Conservation (phyloP, 2,797 vertebrate genomes). For the Aphelocoma californica region DNA sequence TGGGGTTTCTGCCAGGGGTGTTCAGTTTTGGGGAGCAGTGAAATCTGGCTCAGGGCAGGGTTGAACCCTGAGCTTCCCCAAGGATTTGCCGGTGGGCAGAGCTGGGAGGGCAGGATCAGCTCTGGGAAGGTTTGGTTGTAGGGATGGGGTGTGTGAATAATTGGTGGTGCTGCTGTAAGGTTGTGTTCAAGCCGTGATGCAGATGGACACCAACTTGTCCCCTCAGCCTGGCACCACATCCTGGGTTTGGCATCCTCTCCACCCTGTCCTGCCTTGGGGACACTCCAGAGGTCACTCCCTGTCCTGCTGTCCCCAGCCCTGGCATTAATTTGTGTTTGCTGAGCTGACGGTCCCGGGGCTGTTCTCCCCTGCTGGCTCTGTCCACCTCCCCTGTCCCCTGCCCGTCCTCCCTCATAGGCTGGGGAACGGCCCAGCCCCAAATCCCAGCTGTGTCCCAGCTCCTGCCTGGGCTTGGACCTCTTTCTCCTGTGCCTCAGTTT, state of each 20-base stretch:
- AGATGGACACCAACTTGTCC: not conserved
- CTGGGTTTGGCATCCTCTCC: not conserved
- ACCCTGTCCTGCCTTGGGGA: fast-evolving
- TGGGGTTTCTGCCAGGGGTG: not conserved
- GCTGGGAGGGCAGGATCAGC: not conserved
- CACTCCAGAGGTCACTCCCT: not conserved
- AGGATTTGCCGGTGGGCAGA: not conserved
- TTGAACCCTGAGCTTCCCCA: not conserved
- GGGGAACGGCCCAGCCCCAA: not conserved
- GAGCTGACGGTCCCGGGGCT: not conserved
- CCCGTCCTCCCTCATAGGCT: not conserved
- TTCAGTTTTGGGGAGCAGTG: not conserved
- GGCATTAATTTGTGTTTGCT: not conserved
- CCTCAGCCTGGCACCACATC: not conserved
- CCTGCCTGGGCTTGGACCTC: not conserved
- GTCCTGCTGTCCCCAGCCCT: not conserved
- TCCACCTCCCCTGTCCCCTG: not conserved
- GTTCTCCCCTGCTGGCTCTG: not conserved
- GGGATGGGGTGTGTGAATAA: not conserved
- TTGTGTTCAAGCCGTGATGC: not conserved
- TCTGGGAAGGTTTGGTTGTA: not conserved
- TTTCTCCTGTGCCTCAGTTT: not conserved
- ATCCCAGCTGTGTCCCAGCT: not conserved
- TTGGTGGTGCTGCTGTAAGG: fast-evolving
- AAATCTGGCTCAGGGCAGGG: not conserved